Evolutionary conservation across 2,797 vertebrate species (phyloP).

Genomic region (Nothura maculosa): DNA sequence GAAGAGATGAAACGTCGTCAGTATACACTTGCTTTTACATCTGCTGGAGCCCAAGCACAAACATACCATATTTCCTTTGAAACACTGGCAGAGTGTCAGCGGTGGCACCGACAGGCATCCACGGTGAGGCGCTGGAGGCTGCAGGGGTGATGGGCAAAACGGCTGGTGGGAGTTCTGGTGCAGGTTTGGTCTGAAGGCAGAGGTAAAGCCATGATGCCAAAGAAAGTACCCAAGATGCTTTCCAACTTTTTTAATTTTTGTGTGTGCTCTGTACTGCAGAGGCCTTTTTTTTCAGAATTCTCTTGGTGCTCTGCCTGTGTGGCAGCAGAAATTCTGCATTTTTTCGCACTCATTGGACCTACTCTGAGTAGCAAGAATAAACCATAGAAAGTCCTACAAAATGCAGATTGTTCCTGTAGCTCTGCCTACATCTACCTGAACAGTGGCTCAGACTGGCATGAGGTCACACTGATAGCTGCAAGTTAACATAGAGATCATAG

Average conservation of each 20-base stretch:
- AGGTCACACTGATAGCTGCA: not conserved
- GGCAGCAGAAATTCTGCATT: not conserved
- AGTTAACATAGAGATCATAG: not conserved
- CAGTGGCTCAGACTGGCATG: not conserved
- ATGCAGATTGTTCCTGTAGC: not conserved
- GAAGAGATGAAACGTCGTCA: conserved; percentile 93
- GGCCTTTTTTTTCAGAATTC: not conserved
- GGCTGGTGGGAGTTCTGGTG: not conserved
- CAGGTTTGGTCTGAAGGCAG: not conserved
- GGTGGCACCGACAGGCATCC: conserved; percentile 94
- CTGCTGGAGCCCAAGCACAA: conserved; percentile 92
- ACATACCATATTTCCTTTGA: conserved; percentile 96
- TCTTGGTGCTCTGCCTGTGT: not conserved
- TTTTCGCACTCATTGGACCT: not conserved
- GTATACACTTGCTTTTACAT: conserved; percentile 93
- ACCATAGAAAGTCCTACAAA: not conserved
- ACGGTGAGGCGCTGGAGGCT: conserved; percentile 84
- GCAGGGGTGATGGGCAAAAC: not conserved
- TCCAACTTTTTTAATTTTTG: not conserved
- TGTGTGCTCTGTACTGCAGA: fast-evolving
- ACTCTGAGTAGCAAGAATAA: not conserved
- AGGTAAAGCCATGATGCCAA: not conserved
- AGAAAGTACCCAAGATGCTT: not conserved
- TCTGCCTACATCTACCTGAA: not conserved
- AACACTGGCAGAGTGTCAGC: conserved; percentile 90